Conservation (phyloP, 2,113 vertebrate genomes). For the Serilophus lunatus region DNA sequence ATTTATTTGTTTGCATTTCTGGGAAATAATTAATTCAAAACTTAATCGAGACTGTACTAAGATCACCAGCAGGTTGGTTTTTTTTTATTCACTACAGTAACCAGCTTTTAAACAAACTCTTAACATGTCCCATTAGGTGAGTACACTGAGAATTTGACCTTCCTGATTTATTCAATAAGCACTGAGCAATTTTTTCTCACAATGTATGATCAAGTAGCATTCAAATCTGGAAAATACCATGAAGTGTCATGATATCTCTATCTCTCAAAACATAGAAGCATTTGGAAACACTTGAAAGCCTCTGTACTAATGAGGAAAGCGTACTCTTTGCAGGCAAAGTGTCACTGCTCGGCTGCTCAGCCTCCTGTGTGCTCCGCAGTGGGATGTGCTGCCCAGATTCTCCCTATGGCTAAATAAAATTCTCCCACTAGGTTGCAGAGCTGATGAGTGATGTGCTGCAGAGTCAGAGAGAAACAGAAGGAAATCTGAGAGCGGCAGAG, state of each 20-base stretch:
- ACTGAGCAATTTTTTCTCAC: neutral
- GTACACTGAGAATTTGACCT: neutral
- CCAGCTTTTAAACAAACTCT: neutral
- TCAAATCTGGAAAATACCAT: neutral
- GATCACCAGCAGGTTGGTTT: neutral
- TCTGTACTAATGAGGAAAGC: neutral
- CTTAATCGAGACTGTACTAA: neutral
- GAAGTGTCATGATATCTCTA: neutral
- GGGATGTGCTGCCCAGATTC: neutral
- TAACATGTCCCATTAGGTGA: neutral
- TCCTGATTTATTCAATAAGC: neutral
- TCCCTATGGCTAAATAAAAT: neutral
- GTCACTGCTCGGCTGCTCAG: fast-evolving
- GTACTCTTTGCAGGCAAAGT: neutral
- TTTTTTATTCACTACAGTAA: neutral
- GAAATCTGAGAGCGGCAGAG: neutral
- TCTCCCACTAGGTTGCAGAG: neutral
- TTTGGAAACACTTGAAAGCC: neutral
- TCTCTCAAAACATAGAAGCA: neutral
- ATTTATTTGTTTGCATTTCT: neutral
- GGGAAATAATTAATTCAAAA: neutral
- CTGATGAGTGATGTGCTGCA: neutral
- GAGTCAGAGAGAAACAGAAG: neutral
- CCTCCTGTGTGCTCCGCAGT: fast-evolving
- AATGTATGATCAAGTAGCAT: neutral